Conservation (phyloP, 1,140 invertebrate genomes). For the Caenorhabditis inopinata region DNA sequence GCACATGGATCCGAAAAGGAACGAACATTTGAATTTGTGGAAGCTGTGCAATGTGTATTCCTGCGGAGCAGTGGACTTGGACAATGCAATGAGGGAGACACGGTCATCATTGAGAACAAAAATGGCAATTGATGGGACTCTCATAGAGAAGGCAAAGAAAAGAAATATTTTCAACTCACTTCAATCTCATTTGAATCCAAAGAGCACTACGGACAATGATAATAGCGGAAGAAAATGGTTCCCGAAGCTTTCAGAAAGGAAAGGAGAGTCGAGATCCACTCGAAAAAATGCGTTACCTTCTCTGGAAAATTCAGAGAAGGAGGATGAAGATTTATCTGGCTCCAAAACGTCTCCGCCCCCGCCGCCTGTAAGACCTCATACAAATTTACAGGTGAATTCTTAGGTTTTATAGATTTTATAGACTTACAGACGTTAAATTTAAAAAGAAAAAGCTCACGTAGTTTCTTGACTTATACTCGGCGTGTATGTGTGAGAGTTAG, state of each 20-base stretch:
- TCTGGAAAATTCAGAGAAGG: not conserved
- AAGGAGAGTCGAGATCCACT: not conserved
- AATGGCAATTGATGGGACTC: not conserved
- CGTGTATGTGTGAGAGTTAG: no score
- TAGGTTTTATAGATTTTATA: no score
- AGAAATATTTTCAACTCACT: slow-evolving; percentile 1
- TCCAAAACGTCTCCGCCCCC: not conserved
- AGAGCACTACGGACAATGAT: not conserved
- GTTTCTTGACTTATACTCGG: no score
- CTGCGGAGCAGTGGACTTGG: not conserved
- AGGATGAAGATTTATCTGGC: not conserved
- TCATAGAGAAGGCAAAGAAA: not conserved
- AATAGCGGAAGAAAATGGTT: not conserved
- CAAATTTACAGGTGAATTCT: not conserved
- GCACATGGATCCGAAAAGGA: slow-evolving; percentile 13
- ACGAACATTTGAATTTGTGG: slow-evolving; percentile 10
- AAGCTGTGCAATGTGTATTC: slow-evolving; percentile 14
- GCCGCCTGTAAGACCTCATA: not conserved
- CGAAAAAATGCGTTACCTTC: not conserved
- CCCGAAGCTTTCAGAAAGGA: not conserved
- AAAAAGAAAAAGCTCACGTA: no score
- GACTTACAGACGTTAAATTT: no score
- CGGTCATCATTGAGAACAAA: not conserved
- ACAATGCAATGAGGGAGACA: slow-evolving; percentile 16
- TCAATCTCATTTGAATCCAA: not conserved